Conservation (phyloP, 2,113 vertebrate genomes). For the Planiliza haematocheilus region DNA sequence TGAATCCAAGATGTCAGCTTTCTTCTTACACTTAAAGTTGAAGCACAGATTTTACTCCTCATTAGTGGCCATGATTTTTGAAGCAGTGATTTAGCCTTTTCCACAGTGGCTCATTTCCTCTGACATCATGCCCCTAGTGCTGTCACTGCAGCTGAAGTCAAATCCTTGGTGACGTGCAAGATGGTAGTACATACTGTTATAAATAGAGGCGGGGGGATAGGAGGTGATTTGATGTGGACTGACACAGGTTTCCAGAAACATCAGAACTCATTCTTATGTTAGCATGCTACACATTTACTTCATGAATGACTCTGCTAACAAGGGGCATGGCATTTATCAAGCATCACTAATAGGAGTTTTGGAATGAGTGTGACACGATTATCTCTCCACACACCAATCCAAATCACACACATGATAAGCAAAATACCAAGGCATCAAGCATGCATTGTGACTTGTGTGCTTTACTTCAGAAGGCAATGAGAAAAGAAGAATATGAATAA, state of each 20-base stretch:
- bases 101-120: background rate
- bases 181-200: slow-evolving; percentile 41
- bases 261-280: slow-evolving; percentile 40
- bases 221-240: slow-evolving; percentile 36
- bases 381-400: background rate
- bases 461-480: background rate
- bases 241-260: slow-evolving; percentile 38
- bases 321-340: slow-evolving; percentile 20
- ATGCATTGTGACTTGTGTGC: no score
- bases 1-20: background rate
- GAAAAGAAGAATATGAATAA: no score
- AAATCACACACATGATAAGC: slow-evolving; percentile 5
- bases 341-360: background rate
- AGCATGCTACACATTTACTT: slow-evolving; percentile 3
- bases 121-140: slow-evolving; percentile 18
- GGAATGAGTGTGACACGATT: slow-evolving; percentile 10
- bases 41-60: background rate
- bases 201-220: slow-evolving; percentile 35
- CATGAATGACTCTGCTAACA: background rate
- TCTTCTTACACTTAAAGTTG: background rate
- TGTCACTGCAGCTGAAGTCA: slow-evolving; percentile 35
- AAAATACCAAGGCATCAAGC: background rate
- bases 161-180: slow-evolving; percentile 27
- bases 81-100: slow-evolving; percentile 34
- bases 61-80: background rate